These are phyloP conservation scores for Argya squamiceps DNA, from an alignment of 2,797 vertebrate species.

Conservation along the genomic window DNA sequence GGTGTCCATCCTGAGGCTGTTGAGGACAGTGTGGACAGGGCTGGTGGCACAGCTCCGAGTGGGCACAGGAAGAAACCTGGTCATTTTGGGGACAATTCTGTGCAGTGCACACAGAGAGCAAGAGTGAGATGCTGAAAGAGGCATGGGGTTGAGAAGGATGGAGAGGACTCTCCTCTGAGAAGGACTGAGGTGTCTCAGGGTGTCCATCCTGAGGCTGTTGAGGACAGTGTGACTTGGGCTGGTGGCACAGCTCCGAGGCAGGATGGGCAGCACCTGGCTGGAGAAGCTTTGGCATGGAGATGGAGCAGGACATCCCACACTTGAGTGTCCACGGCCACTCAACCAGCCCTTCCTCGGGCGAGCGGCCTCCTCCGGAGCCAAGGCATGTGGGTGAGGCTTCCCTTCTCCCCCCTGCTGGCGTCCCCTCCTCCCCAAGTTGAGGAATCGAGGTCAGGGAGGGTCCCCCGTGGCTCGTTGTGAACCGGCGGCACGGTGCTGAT, in stretches of 20 bases:
- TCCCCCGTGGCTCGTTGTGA: constrained; percentile 49
- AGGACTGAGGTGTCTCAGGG: not conserved
- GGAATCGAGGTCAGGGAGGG: constrained; percentile 69
- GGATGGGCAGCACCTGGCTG: not conserved
- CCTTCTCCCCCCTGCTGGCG: not conserved
- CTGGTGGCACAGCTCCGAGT: accelerated
- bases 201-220: not conserved
- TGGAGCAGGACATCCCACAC: not conserved
- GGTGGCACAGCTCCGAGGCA: accelerated
- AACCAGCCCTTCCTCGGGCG: not conserved
- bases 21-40: not conserved
- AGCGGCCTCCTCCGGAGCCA: not conserved
- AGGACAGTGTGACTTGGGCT: accelerated
- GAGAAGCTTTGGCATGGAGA: not conserved
- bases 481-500: not conserved
- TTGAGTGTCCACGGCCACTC: not conserved
- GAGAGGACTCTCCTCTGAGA: too few species aligned
- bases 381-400: not conserved
- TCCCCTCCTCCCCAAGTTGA: constrained; percentile 47
- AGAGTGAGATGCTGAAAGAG: not conserved
- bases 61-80: not conserved
- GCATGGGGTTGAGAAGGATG: not conserved
- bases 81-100: accelerated
- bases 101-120: accelerated
- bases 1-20: accelerated